These are phyloP conservation scores for Sinella curviseta DNA, from an alignment of 1,140 invertebrate genomes.

Conservation along the genomic window DNA sequence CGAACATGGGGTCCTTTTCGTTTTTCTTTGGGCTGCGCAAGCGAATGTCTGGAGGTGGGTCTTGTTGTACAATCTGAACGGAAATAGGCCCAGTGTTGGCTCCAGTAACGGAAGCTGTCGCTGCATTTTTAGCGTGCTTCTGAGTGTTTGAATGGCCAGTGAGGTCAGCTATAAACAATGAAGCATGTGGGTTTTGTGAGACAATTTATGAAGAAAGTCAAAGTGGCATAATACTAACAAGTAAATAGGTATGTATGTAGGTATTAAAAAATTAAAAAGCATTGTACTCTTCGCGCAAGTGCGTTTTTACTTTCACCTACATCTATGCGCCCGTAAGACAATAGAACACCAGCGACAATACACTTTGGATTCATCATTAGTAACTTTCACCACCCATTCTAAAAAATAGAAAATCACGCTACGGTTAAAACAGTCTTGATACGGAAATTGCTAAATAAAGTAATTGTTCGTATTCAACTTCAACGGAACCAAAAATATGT, in stretches of 20 bases:
- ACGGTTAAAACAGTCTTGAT: neutral
- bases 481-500: neutral
- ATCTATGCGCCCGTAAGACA: conserved; percentile 35
- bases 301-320: neutral
- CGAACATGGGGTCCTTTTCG: conserved; percentile 13
- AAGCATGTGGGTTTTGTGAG: neutral
- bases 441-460: neutral
- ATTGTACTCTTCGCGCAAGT: neutral
- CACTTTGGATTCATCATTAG: conserved; percentile 38
- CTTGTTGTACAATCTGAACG: conserved; percentile 29
- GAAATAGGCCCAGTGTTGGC: conserved; percentile 27
- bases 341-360: conserved; percentile 40
- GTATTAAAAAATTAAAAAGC: no score
- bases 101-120: conserved; percentile 1
- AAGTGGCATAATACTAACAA: neutral
- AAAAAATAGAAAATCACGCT: neutral
- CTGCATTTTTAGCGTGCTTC: conserved; percentile 33
- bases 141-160: conserved; percentile 29
- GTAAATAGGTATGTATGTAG: no score
- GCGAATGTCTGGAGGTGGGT: neutral
- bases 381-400: conserved; percentile 43
- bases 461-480: neutral
- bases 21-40: conserved; percentile 5
- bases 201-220: no score
- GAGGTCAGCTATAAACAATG: conserved; percentile 36